Evolutionary conservation across 2,888 invertebrate species (phyloP).

Genomic region (Thymelicus lineola): DNA sequence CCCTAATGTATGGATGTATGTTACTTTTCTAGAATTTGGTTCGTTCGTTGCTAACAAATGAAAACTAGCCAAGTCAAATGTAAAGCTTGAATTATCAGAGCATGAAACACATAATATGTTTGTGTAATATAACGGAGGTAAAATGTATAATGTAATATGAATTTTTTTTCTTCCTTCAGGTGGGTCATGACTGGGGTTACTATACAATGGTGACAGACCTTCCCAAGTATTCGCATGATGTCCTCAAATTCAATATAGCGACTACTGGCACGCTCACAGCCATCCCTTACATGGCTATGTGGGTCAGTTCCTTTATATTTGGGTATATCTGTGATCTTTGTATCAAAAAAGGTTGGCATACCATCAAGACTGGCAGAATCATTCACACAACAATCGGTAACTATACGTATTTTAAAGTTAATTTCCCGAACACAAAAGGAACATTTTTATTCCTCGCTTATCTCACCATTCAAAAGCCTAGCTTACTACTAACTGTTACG

Average conservation of each 20-base stretch:
- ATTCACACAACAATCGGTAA: slow-evolving; percentile 88
- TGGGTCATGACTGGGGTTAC: slow-evolving; percentile 87
- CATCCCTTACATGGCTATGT: slow-evolving; percentile 88
- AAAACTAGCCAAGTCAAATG: no score
- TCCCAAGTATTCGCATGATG: slow-evolving; percentile 88
- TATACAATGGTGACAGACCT: slow-evolving; percentile 90
- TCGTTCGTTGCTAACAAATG: no score
- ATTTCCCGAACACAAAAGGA: no score
- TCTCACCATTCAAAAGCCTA: neutral
- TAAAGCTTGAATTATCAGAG: no score
- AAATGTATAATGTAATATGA: no score
- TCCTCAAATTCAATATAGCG: slow-evolving; percentile 86
- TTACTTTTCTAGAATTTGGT: no score
- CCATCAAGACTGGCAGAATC: slow-evolving; percentile 86
- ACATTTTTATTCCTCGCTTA: no score
- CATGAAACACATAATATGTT: no score
- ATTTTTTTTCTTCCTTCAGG: slow-evolving; percentile 53
- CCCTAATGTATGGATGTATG: no score
- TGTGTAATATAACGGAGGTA: no score
- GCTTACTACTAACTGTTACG: neutral
- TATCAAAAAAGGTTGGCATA: slow-evolving; percentile 86
- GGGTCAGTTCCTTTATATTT: slow-evolving; percentile 86
- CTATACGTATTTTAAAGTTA: neutral
- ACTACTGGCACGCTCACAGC: slow-evolving; percentile 87
- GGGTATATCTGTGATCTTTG: slow-evolving; percentile 89